Evolutionary conservation across 2,888 invertebrate genomes (phyloP), one percentile per base, ranked within the genome.

Genomic region (Ochlodes sylvanus): DNA sequence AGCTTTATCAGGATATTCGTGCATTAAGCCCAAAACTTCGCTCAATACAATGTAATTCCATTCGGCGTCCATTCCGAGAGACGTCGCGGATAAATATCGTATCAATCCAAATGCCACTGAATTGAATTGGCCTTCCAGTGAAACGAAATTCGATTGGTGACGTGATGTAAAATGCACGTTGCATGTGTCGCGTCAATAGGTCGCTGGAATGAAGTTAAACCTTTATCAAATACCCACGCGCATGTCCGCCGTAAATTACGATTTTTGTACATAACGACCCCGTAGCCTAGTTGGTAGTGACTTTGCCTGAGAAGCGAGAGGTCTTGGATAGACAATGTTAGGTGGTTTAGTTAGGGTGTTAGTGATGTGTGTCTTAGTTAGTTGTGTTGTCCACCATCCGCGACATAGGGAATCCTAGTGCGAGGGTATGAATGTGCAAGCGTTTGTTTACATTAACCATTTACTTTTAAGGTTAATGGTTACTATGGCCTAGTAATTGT

Each of bases 81-180:
- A 21, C 21, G 55, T 64, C 47, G 38, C 64, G 47, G 64, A 64
- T 64, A 64, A 64, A 44, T 34, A 57, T 64, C 64, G 47, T 50
- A 64, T 64, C 57, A 64, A 32, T 57, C 38, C 57, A 50, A 47
- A 32, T 17, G 57, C 34, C 34, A 19, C 17, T n/a, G 47, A 64
- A 57, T 64, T 64, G 64, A 47, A 64, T 64, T 57, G 56, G 34
- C 64, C 64, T 57, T 50, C 44, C 56, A 42, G 1, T 50, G 64
- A 47, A 64, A 58, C 41, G 65, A 65, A 58, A 17, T 47, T 61
- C 47, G 47, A 6, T 54, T 50, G 17, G 17, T 27, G 21, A 12
- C 47, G 47, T 14, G 60, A 21, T 60, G 47, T 61, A 50, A 57
- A 57, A 50, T 61, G 60, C 32, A 60, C 7, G 44, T 10, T 17